Conservation (phyloP, 2,888 invertebrate species). For the Cryptus viduatorius region DNA sequence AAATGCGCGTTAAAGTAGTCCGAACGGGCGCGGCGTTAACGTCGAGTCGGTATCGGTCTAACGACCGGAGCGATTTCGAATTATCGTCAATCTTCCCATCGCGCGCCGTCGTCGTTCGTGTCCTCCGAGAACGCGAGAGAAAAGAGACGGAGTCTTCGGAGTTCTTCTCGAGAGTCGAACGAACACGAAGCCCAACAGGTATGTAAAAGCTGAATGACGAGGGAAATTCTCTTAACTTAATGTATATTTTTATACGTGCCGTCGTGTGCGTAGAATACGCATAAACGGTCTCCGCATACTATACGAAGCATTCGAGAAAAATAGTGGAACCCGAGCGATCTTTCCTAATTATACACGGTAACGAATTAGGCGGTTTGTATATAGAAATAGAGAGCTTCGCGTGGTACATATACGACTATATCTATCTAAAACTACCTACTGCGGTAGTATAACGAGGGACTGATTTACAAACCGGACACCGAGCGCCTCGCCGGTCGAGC, state of each 20-base stretch:
- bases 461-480: conserved; percentile 64
- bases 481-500: conserved; percentile 25
- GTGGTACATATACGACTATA: conserved; percentile 66
- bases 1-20: neutral
- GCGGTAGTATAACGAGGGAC: conserved; percentile 63
- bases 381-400: conserved; percentile 66
- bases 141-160: neutral
- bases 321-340: conserved; percentile 56
- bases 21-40: conserved; percentile 64
- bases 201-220: conserved; percentile 50
- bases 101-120: conserved; percentile 26
- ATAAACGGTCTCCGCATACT: neutral
- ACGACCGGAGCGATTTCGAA: conserved; percentile 74
- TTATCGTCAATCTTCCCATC: conserved; percentile 77
- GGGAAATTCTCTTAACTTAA: conserved; percentile 59
- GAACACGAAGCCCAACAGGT: conserved; percentile 51
- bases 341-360: conserved; percentile 74
- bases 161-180: conserved; percentile 9
- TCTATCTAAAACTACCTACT: conserved; percentile 52
- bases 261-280: conserved; percentile 1
- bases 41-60: conserved; percentile 70
- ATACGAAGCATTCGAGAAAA: conserved; percentile 65
- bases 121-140: conserved; percentile 7
- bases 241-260: conserved; percentile 15
- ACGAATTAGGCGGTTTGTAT: conserved; percentile 73